A percentile compares a stretch with the other conserved stretches of the same genome.
Evolutionary conservation across 37 sponge, comb jelly and placozoan genomes (phyloP).

Genomic region (Aphrocallistes beatrix): DNA sequence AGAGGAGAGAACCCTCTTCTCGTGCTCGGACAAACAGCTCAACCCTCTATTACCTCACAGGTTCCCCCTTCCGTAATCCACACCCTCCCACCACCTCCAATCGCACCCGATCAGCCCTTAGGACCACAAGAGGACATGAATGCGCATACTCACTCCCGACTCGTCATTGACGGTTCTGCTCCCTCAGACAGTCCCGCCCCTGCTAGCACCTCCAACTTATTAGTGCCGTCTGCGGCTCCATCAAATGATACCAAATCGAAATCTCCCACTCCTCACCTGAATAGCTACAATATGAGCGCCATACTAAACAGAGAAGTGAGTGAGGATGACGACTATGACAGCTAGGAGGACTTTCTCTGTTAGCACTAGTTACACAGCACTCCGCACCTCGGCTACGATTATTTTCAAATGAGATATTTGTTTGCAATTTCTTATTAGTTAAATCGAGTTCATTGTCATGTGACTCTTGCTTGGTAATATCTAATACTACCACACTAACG

Average conservation of each 20-base stretch:
- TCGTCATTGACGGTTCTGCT: too few species aligned
- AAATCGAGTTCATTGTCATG: neutral
- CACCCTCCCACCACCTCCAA: neutral
- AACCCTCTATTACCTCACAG: neutral
- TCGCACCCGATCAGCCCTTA: too few species aligned
- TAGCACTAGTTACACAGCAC: neutral
- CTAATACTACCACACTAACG: too few species aligned
- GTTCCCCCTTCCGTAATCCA: neutral
- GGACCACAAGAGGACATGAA: too few species aligned
- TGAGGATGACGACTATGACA: conserved; percentile 15
- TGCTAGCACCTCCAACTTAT: neutral
- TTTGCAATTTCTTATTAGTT: conserved; percentile 13
- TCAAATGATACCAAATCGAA: neutral
- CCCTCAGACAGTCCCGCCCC: neutral
- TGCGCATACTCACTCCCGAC: too few species aligned
- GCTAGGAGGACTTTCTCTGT: neutral
- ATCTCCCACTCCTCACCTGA: neutral
- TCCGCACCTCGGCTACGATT: neutral
- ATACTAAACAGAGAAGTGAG: neutral
- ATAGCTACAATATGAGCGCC: neutral
- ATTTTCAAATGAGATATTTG: conserved; percentile 7
- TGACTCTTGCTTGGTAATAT: too few species aligned
- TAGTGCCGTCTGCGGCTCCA: neutral
- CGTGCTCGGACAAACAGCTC: neutral
- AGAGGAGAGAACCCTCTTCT: conserved; percentile 12